Base-by-base conservation (phyloP, 2,888 invertebrate species). In the Cephalotes varians region DNA sequence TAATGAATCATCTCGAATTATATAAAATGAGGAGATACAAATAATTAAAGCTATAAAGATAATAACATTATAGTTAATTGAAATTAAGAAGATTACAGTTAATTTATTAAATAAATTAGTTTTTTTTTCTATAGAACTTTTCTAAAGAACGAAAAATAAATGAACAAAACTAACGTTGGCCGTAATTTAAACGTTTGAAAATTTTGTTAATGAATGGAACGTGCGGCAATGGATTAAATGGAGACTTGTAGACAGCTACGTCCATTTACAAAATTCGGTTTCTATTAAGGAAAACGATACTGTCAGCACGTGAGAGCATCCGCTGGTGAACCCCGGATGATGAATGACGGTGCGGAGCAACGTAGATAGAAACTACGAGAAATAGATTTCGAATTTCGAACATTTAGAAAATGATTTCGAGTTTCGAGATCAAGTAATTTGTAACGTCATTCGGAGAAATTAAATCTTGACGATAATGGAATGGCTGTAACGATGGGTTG, bases 261-360 rank as follows among this genome's bases (percentile, higher is more conserved):
- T 73, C 47, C 44, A 60, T 60, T 62, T 34, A 62, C 47, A 47
- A 49, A 25, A 62, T 74, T 74, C 25, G 3, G 18, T 74, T 25
- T 74, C 25, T 25, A 62, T 74, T 62, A 74, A 25, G 62, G 49
- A 49, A 49, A 62, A 62, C 34, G 54, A 37, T 71, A 18, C 54
- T 58, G 73, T 21, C 73, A 34, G 21, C 47, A 3, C 12, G 71
- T 15, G 54, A 15, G 34, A 51, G 51, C 21, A 21, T 21, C 40
- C 62, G 37, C 25, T 18, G 44, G 18, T 49, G 49, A 62, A 62
- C 21, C 12, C 15, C n/a, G 40, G 18, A 49, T 47, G 62, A 34
- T 18, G 60, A 62, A 49, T 62, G 62, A 34, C 18, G 40, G 25
- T 34, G 6, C 15, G 21, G 2, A 47, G 25, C 21, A 25, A 74